phyloP scores from a whole-genome alignment of 2,113 vertebrate genomes.

The Malaclemys terrapin region DNA sequence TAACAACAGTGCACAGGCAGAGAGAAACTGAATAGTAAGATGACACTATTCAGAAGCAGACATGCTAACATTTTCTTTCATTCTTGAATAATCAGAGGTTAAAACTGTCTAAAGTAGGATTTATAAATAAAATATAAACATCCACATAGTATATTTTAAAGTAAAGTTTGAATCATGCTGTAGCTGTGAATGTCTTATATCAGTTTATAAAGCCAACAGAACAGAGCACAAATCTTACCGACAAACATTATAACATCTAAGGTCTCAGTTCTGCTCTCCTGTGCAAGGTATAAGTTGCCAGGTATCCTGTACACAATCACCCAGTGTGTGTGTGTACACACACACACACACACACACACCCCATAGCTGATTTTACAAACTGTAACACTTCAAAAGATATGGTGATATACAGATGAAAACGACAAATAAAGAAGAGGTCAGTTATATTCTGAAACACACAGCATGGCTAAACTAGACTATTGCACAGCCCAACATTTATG shows the following conservation, averaged over 20 bases:
- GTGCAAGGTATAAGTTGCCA: neutral
- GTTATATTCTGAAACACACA: neutral
- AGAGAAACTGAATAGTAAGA: neutral
- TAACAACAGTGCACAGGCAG: neutral
- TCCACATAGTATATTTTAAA: neutral
- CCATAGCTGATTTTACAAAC: neutral
- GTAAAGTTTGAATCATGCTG: neutral
- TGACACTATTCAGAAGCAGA: neutral
- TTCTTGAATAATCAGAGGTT: neutral
- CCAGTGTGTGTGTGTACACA: neutral
- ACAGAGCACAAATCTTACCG: too few species aligned
- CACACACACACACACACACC: neutral
- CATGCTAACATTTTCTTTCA: slow-evolving; percentile 13
- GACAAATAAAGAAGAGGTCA: accelerated
- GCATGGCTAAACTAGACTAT: neutral
- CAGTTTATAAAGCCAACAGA: neutral
- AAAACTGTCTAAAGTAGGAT: neutral
- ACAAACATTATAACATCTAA: neutral
- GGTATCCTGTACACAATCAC: neutral
- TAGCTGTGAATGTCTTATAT: neutral
- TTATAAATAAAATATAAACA: slow-evolving; percentile 1
- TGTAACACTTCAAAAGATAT: neutral
- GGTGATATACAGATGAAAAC: neutral
- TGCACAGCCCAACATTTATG: neutral
- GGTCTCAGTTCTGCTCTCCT: neutral